phyloP scores from a whole-genome alignment of 2,797 vertebrate genomes.

The Chelidonichthys spinosus region DNA sequence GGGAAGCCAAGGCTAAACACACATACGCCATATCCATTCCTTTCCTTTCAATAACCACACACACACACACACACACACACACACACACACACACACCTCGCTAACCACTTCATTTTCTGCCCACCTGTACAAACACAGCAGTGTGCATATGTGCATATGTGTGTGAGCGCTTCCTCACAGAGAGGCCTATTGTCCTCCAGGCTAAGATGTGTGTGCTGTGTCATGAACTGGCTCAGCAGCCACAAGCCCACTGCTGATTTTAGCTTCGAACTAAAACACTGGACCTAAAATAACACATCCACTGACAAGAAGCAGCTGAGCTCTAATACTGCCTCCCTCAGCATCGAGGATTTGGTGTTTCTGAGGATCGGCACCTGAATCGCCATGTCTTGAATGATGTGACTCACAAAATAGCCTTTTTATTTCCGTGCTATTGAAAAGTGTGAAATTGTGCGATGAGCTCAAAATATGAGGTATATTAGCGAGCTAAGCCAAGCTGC shows the following conservation, averaged over 20 bases:
- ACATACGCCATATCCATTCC: slow-evolving; percentile 75
- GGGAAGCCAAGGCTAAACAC: slow-evolving; percentile 73
- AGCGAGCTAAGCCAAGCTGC: background rate
- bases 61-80: slow-evolving; percentile 35
- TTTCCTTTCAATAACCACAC: slow-evolving; percentile 74
- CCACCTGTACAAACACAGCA: slow-evolving; percentile 82
- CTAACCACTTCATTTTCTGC: slow-evolving; percentile 68
- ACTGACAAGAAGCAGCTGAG: slow-evolving; percentile 68
- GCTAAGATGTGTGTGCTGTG: slow-evolving; percentile 71
- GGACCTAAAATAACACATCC: slow-evolving; percentile 68
- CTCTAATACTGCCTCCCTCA: slow-evolving; percentile 40
- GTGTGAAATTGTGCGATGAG: background rate
- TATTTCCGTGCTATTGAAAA: background rate
- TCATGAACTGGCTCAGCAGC: slow-evolving; percentile 73
- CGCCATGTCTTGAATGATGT: slow-evolving; percentile 8
- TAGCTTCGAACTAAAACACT: slow-evolving; percentile 70
- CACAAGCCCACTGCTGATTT: slow-evolving; percentile 74
- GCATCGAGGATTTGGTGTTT: slow-evolving; percentile 26
- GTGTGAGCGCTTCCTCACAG: slow-evolving; percentile 63
- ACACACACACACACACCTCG: slow-evolving; percentile 49
- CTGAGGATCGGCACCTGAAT: slow-evolving; percentile 9
- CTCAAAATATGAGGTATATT: background rate
- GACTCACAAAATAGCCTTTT: background rate
- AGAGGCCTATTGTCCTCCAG: slow-evolving; percentile 73
- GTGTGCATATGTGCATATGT: slow-evolving; percentile 59